A percentile compares a stretch with the other conserved stretches of the same genome.
Conservation (phyloP, 2,797 vertebrate species). For the Danio kyathit region DNA sequence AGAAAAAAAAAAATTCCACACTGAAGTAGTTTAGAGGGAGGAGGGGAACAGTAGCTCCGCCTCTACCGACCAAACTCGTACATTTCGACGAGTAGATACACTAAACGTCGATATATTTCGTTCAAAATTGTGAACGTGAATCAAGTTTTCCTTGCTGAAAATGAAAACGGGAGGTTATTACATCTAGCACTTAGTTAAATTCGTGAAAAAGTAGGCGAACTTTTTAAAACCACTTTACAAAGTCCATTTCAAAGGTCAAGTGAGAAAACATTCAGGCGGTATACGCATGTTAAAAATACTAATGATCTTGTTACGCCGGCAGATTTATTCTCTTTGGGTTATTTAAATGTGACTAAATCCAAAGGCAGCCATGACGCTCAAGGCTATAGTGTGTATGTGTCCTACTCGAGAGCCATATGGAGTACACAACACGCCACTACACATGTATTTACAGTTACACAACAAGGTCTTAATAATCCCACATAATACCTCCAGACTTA, state of each 20-base stretch:
- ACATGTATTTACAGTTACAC: constrained; percentile 16
- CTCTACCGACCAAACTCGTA: constrained; percentile 49
- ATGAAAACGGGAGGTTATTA: background rate
- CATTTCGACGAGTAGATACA: constrained; percentile 14
- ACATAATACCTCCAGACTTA: background rate
- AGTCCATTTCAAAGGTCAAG: background rate
- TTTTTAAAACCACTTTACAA: background rate
- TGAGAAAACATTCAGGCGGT: background rate
- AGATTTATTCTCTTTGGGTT: too few relatives aligned
- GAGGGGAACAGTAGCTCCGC: constrained; percentile 49
- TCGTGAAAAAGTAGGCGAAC: background rate
- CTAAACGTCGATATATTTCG: background rate
- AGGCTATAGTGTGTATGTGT: constrained; percentile 26
- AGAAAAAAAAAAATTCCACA: background rate
- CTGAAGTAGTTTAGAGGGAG: background rate
- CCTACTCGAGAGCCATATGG: constrained; percentile 53
- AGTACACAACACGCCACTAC: constrained; percentile 35
- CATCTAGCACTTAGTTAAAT: background rate
- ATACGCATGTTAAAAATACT: too few relatives aligned
- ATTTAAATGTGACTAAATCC: constrained; percentile 22
- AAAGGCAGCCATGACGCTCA: constrained; percentile 67
- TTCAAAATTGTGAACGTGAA: background rate
- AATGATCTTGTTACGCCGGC: too few relatives aligned
- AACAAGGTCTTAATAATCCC: too few relatives aligned
- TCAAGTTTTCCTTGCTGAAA: background rate